These are phyloP conservation scores for Heliothis subflexa DNA, from an alignment of 1,140 invertebrate species.

Conservation along the genomic window DNA sequence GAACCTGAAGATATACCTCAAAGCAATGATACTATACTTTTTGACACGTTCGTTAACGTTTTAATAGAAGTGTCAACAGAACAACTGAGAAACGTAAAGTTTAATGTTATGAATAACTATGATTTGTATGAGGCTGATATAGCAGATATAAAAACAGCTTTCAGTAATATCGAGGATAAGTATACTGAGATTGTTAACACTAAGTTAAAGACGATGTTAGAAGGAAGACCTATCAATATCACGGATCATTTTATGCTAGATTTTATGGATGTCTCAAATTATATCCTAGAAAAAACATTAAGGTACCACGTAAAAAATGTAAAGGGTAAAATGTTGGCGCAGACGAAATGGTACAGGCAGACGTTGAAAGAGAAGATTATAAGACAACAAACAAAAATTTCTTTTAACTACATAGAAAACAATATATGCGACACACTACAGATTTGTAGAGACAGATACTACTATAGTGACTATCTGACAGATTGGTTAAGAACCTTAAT, in stretches of 20 bases:
- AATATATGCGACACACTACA: slow-evolving; percentile 58
- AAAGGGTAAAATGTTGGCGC: slow-evolving; percentile 45
- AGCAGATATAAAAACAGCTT: slow-evolving; percentile 49
- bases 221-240: slow-evolving; percentile 44
- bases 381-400: slow-evolving; percentile 65
- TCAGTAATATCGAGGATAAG: slow-evolving; percentile 51
- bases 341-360: slow-evolving; percentile 57
- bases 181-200: slow-evolving; percentile 54
- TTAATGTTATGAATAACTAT: slow-evolving; percentile 61
- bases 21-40: background rate
- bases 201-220: slow-evolving; percentile 53
- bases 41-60: slow-evolving; percentile 50
- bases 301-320: slow-evolving; percentile 55
- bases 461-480: slow-evolving; percentile 59
- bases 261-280: slow-evolving; percentile 64
- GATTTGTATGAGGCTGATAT: slow-evolving; percentile 49
- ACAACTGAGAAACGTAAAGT: slow-evolving; percentile 52
- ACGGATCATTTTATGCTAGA: slow-evolving; percentile 60
- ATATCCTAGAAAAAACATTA: slow-evolving; percentile 58
- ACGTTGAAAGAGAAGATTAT: slow-evolving; percentile 61
- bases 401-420: slow-evolving; percentile 57
- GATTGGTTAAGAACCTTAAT: slow-evolving; percentile 60
- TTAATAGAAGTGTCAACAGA: slow-evolving; percentile 53
- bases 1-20: background rate
- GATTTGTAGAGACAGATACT: slow-evolving; percentile 60